Evolutionary conservation across 30 jellyfish, hydroid and myxozoan species (phyloP).

Genomic region (Pseudorhiza aurosa): DNA sequence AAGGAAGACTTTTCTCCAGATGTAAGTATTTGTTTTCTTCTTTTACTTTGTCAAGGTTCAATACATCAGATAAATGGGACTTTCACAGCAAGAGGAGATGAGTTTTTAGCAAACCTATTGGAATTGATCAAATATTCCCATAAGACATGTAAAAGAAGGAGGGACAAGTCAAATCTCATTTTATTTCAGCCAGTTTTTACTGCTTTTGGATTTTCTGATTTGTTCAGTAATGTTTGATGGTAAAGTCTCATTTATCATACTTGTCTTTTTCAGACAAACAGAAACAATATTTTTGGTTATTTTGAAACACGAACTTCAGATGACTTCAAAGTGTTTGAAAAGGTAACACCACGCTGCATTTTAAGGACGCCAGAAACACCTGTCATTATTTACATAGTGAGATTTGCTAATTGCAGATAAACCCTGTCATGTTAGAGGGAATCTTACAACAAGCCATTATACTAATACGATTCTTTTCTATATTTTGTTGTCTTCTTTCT

Average conservation of each 20-base stretch:
- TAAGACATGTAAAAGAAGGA: too few relatives aligned
- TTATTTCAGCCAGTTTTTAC: too few relatives aligned
- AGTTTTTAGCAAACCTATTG: background rate
- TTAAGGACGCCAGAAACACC: background rate
- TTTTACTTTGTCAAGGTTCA: too few relatives aligned
- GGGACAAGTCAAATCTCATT: too few relatives aligned
- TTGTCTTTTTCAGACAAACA: slow-evolving; percentile 64
- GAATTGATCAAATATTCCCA: background rate
- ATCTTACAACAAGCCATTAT: background rate
- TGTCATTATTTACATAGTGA: too few relatives aligned
- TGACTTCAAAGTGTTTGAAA: slow-evolving; percentile 70
- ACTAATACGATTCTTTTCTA: too few relatives aligned
- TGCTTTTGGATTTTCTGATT: too few relatives aligned
- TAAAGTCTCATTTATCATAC: too few relatives aligned
- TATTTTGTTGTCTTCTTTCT: too few relatives aligned
- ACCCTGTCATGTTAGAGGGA: background rate
- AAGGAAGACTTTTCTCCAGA: slow-evolving; percentile 84
- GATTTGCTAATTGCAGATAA: background rate
- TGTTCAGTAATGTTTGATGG: too few relatives aligned
- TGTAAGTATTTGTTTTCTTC: slow-evolving; percentile 65
- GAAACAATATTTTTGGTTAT: slow-evolving; percentile 83
- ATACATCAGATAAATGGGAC: background rate
- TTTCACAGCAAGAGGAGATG: background rate
- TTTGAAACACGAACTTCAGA: slow-evolving; percentile 77
- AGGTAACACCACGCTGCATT: slow-evolving; percentile 30